A percentile compares a stretch with the other conserved stretches of the same genome.
phyloP scores from a whole-genome alignment of 1,140 invertebrate species.

The Halesus radiatus region DNA sequence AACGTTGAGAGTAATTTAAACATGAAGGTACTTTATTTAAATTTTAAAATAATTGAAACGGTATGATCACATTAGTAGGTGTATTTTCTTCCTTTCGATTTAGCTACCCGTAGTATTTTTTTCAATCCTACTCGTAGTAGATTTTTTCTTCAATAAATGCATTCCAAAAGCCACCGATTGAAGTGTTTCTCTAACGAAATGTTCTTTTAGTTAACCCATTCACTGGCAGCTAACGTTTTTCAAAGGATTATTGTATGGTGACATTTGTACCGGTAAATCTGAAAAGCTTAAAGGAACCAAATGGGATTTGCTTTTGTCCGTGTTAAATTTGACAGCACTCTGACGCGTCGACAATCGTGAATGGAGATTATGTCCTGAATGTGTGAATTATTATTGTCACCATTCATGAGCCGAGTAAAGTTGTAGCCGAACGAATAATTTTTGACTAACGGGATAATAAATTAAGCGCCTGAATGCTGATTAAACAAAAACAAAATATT shows the following conservation, averaged over 20 bases:
- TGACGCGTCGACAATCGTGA: constrained; percentile 41
- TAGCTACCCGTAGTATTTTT: no score
- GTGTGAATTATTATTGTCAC: constrained; percentile 11
- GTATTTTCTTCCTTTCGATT: no score
- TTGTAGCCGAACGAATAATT: constrained; percentile 10
- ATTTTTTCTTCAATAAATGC: no score
- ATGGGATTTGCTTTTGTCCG: constrained; percentile 35
- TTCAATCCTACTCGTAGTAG: no score
- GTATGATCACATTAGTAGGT: no score
- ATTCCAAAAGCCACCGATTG: no score
- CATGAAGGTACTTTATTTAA: no score
- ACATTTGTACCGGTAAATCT: constrained; percentile 22
- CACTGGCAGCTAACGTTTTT: not conserved
- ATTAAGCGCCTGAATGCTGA: not conserved
- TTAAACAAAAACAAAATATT: constrained; percentile 16
- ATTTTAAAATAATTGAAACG: no score
- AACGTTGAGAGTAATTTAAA: no score
- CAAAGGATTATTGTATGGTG: constrained; percentile 29
- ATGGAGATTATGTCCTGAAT: constrained; percentile 27
- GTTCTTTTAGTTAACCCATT: constrained; percentile 2
- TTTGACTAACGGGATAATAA: constrained; percentile 1
- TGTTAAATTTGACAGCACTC: constrained; percentile 34
- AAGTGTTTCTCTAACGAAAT: not conserved
- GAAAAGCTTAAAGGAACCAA: constrained; percentile 15
- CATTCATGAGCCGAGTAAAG: constrained; percentile 1